Conservation (phyloP, 2,888 invertebrate species). For the Pollenia angustigena region DNA sequence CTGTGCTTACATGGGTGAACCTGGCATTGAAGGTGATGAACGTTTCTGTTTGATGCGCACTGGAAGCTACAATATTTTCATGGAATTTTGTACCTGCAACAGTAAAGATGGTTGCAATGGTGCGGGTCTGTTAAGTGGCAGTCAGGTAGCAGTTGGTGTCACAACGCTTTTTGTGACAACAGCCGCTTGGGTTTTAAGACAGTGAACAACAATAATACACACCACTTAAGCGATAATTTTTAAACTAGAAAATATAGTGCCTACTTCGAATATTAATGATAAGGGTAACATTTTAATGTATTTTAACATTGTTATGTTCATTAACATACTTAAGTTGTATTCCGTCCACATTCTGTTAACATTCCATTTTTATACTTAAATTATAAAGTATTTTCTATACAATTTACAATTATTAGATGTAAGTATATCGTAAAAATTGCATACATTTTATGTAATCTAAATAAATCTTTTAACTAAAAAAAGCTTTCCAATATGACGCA, state of each 20-base stretch:
- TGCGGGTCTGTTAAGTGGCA: constrained; percentile 84
- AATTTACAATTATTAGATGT: constrained; percentile 34
- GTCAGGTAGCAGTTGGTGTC: constrained; percentile 77
- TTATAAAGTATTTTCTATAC: background rate
- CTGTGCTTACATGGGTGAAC: constrained; percentile 95
- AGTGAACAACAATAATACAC: constrained; percentile 47
- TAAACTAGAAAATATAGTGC: constrained; percentile 52
- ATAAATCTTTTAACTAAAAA: constrained; percentile 12
- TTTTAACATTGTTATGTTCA: constrained; percentile 35
- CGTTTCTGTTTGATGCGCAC: constrained; percentile 95
- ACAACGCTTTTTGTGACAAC: constrained; percentile 72
- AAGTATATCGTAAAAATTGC: background rate
- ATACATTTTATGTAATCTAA: constrained; percentile 61
- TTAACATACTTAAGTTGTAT: constrained; percentile 53
- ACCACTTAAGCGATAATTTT: background rate
- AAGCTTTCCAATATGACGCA: no score
- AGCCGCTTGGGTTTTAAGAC: constrained; percentile 72
- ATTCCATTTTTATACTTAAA: constrained; percentile 8
- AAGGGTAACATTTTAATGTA: constrained; percentile 12
- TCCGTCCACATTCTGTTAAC: constrained; percentile 52
- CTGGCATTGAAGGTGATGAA: constrained; percentile 95
- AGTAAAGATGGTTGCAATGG: constrained; percentile 96
- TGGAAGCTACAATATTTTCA: constrained; percentile 96
- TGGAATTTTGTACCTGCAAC: constrained; percentile 96
- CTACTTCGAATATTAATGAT: constrained; percentile 50